Percentiles rank a stretch among this genome's conserved stretches.
Evolutionary conservation across 2,113 vertebrate genomes (phyloP).

Genomic region (Puma concolor): DNA sequence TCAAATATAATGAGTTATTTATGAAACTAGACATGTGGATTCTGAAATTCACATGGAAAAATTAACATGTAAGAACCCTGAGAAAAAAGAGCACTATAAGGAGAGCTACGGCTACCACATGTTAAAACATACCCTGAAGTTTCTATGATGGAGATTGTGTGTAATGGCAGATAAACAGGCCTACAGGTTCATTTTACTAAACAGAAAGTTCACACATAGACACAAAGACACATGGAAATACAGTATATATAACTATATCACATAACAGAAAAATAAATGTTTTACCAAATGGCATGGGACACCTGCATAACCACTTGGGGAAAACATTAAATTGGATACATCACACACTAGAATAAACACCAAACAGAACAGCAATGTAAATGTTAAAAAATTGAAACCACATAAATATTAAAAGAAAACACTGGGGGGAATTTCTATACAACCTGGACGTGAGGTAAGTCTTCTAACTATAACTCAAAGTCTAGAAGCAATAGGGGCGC

Average conservation of each 20-base stretch:
- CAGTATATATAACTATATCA: not conserved
- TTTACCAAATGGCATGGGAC: not conserved
- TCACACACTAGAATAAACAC: not conserved
- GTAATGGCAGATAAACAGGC: not conserved
- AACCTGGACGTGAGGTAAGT: not conserved
- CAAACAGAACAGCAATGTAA: not conserved
- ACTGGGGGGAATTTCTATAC: not conserved
- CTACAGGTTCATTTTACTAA: not conserved
- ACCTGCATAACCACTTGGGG: not conserved
- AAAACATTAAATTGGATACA: not conserved
- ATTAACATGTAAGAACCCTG: not conserved
- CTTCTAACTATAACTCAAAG: not conserved
- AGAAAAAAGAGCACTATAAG: not conserved
- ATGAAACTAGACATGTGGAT: not conserved
- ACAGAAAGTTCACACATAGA: not conserved
- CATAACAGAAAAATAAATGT: not conserved
- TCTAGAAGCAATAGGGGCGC: constrained; percentile 2
- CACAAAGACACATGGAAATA: not conserved
- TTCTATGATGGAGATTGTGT: not conserved
- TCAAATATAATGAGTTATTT: not conserved
- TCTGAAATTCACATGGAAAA: not conserved
- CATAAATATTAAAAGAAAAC: not conserved
- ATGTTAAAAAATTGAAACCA: not conserved
- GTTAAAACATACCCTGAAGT: not conserved
- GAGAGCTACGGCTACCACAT: not conserved